Percentiles rank a stretch among this genome's conserved stretches.
Evolutionary conservation across 2,797 vertebrate species (phyloP).

Genomic region (Thaleichthys pacificus): DNA sequence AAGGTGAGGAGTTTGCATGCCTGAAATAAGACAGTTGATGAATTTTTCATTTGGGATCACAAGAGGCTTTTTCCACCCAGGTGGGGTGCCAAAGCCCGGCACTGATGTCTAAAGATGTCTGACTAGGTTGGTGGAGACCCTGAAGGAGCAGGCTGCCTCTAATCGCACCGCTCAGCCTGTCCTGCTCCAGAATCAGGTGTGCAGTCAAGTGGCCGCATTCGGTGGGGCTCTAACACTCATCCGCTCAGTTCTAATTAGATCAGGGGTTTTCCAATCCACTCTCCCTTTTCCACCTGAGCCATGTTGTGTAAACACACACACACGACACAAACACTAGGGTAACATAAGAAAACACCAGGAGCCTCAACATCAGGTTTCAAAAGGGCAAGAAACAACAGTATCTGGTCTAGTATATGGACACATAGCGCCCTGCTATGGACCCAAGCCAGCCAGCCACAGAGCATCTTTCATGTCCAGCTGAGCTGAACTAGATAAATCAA

Average conservation of each 20-base stretch:
- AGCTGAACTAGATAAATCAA: constrained; percentile 2
- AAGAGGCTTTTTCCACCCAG: too few species aligned
- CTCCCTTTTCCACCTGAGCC: not conserved
- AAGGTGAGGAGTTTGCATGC: too few species aligned
- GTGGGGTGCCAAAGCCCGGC: too few species aligned
- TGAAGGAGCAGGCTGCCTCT: too few species aligned
- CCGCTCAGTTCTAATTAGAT: not conserved
- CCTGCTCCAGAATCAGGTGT: too few species aligned
- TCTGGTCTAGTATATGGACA: constrained; percentile 7
- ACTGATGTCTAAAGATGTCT: too few species aligned
- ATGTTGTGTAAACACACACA: not conserved
- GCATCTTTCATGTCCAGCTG: constrained; percentile 32
- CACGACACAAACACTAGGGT: not conserved
- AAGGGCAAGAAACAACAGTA: not conserved
- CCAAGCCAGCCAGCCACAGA: constrained; percentile 20
- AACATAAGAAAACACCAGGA: not conserved
- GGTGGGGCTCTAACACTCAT: not conserved
- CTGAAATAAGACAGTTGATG: too few species aligned
- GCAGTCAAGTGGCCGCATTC: not conserved
- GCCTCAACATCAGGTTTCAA: not conserved
- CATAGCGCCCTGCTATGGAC: constrained; percentile 8
- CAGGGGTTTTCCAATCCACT: not conserved
- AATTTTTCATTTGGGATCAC: too few species aligned
- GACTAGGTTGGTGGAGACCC: too few species aligned
- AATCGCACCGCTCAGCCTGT: too few species aligned